Conservation (phyloP, 2,888 invertebrate species). For the Plusia festucae region DNA sequence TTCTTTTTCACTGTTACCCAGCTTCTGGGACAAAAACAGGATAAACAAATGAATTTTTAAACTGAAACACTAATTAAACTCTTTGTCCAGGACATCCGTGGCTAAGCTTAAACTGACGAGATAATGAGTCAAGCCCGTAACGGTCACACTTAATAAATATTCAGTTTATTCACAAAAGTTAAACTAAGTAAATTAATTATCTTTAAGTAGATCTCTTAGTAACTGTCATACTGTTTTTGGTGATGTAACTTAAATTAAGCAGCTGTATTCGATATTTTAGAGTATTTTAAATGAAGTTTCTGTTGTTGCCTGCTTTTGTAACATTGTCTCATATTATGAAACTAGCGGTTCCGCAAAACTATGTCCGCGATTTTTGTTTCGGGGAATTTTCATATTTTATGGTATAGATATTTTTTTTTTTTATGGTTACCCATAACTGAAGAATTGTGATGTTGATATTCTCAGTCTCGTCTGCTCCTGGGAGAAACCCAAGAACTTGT, state of each 20-base stretch:
- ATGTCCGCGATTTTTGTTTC: too few species aligned
- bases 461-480: not conserved
- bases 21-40: not conserved
- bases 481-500: not conserved
- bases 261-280: conserved; percentile 11
- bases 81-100: conserved; percentile 24
- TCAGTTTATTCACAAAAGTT: conserved; percentile 42
- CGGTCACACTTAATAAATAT: conserved; percentile 53
- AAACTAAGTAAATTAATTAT: conserved; percentile 41
- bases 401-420: conserved; percentile 4
- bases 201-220: conserved; percentile 39
- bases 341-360: too few species aligned
- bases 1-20: too few species aligned
- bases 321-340: too few species aligned
- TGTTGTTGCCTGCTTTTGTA: conserved; percentile 1
- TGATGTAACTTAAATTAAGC: conserved; percentile 37
- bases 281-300: conserved; percentile 13
- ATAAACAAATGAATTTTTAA: not conserved
- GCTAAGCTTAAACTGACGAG: conserved; percentile 35
- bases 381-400: too few species aligned
- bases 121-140: conserved; percentile 47
- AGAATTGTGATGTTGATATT: conserved; percentile 1
- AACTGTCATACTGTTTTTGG: conserved; percentile 45
- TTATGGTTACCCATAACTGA: conserved; percentile 4
- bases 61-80: conserved; percentile 17